These are phyloP conservation scores for Stomorhina lunata DNA, from an alignment of 2,888 invertebrate species.

Conservation along the genomic window DNA sequence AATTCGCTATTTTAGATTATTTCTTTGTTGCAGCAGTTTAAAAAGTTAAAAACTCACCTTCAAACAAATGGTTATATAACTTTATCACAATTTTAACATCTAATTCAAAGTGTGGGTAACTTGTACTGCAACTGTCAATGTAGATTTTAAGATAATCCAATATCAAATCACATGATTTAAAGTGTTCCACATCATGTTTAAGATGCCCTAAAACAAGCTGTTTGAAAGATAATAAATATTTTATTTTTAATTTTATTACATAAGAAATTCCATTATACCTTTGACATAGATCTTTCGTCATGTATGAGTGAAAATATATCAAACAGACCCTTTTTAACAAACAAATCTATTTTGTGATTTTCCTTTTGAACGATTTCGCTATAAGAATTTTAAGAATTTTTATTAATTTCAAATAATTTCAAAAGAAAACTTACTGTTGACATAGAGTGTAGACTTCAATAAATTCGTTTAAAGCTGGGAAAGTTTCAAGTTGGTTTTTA, in stretches of 20 bases:
- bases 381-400: neutral
- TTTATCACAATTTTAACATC: neutral
- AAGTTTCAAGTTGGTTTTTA: neutral
- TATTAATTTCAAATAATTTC: neutral
- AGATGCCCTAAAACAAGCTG: slow-evolving; percentile 37
- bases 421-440: slow-evolving; percentile 38
- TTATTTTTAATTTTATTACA: neutral
- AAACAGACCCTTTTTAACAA: slow-evolving; percentile 10
- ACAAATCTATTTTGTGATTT: neutral
- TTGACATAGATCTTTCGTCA: neutral
- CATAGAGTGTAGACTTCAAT: slow-evolving; percentile 39
- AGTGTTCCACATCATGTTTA: slow-evolving; percentile 4
- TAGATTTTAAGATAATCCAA: slow-evolving; percentile 30
- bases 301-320: slow-evolving; percentile 23
- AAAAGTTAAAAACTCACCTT: slow-evolving; percentile 23
- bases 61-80: slow-evolving; percentile 30
- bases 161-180: slow-evolving; percentile 28
- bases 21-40: neutral
- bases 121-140: neutral
- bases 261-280: slow-evolving; percentile 11
- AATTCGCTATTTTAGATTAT: neutral
- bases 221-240: neutral
- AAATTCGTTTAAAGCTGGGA: slow-evolving; percentile 26
- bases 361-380: neutral
- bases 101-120: neutral